phyloP scores from a whole-genome alignment of 2,888 invertebrate genomes.

The Cheilosia pagana region DNA sequence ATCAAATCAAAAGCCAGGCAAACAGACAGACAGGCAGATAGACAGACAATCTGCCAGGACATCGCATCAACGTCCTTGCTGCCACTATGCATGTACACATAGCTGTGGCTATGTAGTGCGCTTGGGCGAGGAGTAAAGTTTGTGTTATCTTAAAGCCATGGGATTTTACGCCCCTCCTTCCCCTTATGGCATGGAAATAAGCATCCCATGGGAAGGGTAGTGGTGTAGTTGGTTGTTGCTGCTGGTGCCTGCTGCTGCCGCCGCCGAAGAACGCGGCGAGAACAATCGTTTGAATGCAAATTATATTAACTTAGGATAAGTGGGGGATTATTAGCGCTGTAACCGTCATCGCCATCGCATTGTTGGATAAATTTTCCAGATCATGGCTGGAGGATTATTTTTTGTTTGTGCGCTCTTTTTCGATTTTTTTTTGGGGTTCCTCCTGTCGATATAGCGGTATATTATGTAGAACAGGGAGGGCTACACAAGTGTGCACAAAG shows the following conservation, averaged over 20 bases:
- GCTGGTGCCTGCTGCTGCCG: constrained; percentile 45
- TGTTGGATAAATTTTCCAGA: constrained; percentile 61
- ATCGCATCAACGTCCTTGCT: constrained; percentile 49
- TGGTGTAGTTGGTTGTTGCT: constrained; percentile 55
- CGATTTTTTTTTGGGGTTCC: constrained; percentile 5
- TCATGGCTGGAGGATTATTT: constrained; percentile 49
- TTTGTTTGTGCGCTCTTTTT: constrained; percentile 16
- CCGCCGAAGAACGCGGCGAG: constrained; percentile 59
- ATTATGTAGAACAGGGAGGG: constrained; percentile 31
- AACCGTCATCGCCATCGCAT: constrained; percentile 53
- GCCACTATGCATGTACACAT: constrained; percentile 24
- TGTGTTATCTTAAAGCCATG: constrained; percentile 71
- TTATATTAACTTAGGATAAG: constrained; percentile 75
- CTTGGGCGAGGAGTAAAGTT: constrained; percentile 42
- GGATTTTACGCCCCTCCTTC: constrained; percentile 56
- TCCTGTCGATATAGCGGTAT: constrained; percentile 2
- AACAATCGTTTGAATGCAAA: constrained; percentile 75
- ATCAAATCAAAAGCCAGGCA: constrained; percentile 72
- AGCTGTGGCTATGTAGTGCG: constrained; percentile 6
- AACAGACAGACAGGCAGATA: constrained; percentile 55
- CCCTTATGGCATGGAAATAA: constrained; percentile 14
- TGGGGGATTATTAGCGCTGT: constrained; percentile 74
- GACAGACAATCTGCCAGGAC: constrained; percentile 64
- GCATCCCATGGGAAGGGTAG: constrained; percentile 23
- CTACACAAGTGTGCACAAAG: constrained; percentile 59